Evolutionary conservation across 1,140 invertebrate genomes (phyloP).

Genomic region (Probaryconus sp.): DNA sequence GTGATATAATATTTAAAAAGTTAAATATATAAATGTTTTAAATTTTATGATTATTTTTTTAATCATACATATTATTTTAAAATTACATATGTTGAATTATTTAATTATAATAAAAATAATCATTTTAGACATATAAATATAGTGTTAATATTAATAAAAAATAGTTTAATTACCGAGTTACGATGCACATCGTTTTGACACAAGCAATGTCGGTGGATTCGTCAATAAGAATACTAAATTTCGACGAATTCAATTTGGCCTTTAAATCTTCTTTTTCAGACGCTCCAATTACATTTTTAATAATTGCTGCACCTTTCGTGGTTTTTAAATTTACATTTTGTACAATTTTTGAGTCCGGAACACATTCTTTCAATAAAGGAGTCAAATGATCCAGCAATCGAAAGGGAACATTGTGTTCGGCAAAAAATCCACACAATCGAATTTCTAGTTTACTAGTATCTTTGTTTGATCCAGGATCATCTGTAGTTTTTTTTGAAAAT

Average conservation of each 20-base stretch:
- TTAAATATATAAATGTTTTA: slow-evolving; percentile 16
- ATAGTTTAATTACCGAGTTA: background rate
- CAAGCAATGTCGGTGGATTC: slow-evolving; percentile 30
- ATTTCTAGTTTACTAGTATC: slow-evolving; percentile 25
- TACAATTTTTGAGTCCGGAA: slow-evolving; percentile 39
- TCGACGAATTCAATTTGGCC: slow-evolving; percentile 17
- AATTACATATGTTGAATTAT: too few relatives aligned
- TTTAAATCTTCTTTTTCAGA: slow-evolving; percentile 43
- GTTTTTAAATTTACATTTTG: slow-evolving; percentile 20
- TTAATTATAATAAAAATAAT: too few relatives aligned
- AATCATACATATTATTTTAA: slow-evolving; percentile 46
- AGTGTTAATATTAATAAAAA: too few relatives aligned
- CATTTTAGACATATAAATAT: too few relatives aligned
- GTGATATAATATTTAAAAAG: too few relatives aligned
- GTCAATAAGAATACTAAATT: slow-evolving; percentile 27
- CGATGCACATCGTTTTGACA: slow-evolving; percentile 18
- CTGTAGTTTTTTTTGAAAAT: slow-evolving; percentile 11
- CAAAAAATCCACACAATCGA: slow-evolving; percentile 29
- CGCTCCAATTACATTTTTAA: slow-evolving; percentile 57
- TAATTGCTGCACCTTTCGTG: slow-evolving; percentile 39
- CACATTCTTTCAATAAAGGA: slow-evolving; percentile 10
- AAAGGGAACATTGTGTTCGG: slow-evolving; percentile 41
- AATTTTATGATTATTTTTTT: background rate
- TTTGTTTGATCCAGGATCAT: slow-evolving; percentile 17
- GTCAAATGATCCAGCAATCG: slow-evolving; percentile 12